A percentile compares a stretch with the other conserved stretches of the same genome.
Evolutionary conservation across 2,888 invertebrate genomes (phyloP).

Genomic region (Seira ritae): DNA sequence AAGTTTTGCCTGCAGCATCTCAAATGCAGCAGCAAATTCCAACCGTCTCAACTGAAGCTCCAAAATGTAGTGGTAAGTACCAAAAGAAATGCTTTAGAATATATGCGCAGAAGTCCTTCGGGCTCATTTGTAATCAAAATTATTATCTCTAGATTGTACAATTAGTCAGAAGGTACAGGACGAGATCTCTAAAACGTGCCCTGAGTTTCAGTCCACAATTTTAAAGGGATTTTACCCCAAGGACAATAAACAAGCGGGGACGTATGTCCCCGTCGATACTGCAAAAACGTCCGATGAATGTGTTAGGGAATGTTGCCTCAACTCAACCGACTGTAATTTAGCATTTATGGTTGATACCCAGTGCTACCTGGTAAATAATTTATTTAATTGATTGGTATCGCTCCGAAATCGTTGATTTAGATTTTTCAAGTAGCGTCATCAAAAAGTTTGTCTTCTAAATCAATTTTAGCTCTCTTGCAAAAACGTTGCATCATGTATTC

Average conservation of each 20-base stretch:
- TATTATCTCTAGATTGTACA: constrained; percentile 30
- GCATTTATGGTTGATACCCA: constrained; percentile 85
- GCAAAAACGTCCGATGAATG: constrained; percentile 80
- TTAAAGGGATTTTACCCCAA: constrained; percentile 69
- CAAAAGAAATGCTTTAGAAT: too few relatives aligned
- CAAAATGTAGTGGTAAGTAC: constrained; percentile 35
- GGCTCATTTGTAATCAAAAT: too few relatives aligned
- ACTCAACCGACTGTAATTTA: constrained; percentile 83
- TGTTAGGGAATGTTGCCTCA: constrained; percentile 82
- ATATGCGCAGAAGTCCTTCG: background rate
- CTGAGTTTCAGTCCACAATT: constrained; percentile 52
- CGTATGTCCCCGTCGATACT: constrained; percentile 79
- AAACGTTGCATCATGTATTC: constrained; percentile 37
- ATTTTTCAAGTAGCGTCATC: too few relatives aligned
- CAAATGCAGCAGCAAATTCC: constrained; percentile 7
- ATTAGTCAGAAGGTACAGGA: constrained; percentile 25
- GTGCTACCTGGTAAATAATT: constrained; percentile 83
- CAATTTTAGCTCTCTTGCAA: constrained; percentile 64
- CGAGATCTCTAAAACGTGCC: constrained; percentile 42
- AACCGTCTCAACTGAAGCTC: constrained; percentile 23
- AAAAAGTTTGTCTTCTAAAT: too few relatives aligned
- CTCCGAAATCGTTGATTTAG: too few relatives aligned
- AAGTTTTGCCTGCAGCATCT: background rate
- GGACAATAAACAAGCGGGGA: constrained; percentile 76
- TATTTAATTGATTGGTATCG: too few relatives aligned